Base-by-base conservation (phyloP, 2,888 invertebrate species). In the Dysmachus trigonus region DNA sequence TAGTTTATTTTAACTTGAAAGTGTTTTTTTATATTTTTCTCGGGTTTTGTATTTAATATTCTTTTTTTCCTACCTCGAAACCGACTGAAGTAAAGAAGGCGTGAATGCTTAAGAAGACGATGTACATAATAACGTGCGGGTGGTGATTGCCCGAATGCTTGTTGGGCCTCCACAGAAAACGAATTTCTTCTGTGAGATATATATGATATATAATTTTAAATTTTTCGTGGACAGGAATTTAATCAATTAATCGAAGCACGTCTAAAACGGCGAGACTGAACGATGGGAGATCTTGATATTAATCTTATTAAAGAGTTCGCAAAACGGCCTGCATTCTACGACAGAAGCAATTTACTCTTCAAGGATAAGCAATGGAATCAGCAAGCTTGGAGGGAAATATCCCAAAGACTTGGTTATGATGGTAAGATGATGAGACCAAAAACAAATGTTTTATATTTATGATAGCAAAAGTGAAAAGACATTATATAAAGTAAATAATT, bases 271-370 rank as follows among this genome's bases (percentile, higher is more conserved):
- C 62, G 62, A 62, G 27, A 62, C 62, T 18, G 62, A 90, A 90
- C 18, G 90, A 90, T 92, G 88, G 91, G 92, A 8, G 92, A 92
- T 88, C 91, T 92, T 73, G 92, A 92, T 88, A 89, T 92, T 85
- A 91, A 90, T 86, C 89, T 92, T 74, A 88, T 88, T 38, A 87
- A 89, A 22, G 92, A 92, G 87, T 92, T 91, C 89, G 90, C 90
- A 41, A 88, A 88, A 51, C 90, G 91, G 13, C 91, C 92, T 8
- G 91, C 91, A 8, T 90, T 92, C 30, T 92, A 92, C 87, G 91
- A 92, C 89, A 91, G 92, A 15, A 89, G 89, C 76, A 90, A 90
- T 74, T 89, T 89, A 31, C 90, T 90, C 71, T 92, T 91, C 86
- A 92, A 91, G 89, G 92, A 92, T 88, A 92, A 92, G 88, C 86